phyloP scores from a whole-genome alignment of 1,140 invertebrate genomes.

The Drosophila rufa region DNA sequence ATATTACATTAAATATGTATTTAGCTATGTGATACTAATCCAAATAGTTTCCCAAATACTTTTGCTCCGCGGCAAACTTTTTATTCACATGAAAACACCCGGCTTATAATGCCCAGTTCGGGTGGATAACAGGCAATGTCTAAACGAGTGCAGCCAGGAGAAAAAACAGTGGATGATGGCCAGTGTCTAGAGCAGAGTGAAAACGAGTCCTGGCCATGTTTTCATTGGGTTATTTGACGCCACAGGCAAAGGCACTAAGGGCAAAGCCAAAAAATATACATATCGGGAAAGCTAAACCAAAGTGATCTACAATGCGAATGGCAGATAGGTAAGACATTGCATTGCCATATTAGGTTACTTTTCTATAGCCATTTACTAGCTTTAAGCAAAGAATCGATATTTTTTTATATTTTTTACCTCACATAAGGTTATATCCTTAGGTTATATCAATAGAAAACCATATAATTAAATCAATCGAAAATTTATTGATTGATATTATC shows the following conservation, averaged over 20 bases:
- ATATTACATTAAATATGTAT: no score
- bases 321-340: background rate
- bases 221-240: constrained; percentile 47
- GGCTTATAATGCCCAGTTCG: constrained; percentile 2
- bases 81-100: constrained; percentile 11
- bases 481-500: background rate
- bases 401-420: background rate
- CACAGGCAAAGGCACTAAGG: constrained; percentile 10
- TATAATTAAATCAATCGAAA: no score
- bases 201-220: constrained; percentile 21
- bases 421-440: no score
- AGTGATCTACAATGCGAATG: constrained; percentile 23
- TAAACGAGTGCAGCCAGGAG: constrained; percentile 12
- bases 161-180: constrained; percentile 6
- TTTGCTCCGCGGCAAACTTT: constrained; percentile 6
- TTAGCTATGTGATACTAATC: no score
- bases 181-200: background rate
- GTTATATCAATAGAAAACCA: no score
- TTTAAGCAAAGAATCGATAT: background rate
- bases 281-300: background rate
- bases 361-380: background rate
- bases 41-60: background rate
- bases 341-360: constrained; percentile 2
- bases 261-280: background rate
- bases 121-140: constrained; percentile 13